Base-by-base conservation (phyloP, 2,888 invertebrate species). In the Heliothis peltigera region DNA sequence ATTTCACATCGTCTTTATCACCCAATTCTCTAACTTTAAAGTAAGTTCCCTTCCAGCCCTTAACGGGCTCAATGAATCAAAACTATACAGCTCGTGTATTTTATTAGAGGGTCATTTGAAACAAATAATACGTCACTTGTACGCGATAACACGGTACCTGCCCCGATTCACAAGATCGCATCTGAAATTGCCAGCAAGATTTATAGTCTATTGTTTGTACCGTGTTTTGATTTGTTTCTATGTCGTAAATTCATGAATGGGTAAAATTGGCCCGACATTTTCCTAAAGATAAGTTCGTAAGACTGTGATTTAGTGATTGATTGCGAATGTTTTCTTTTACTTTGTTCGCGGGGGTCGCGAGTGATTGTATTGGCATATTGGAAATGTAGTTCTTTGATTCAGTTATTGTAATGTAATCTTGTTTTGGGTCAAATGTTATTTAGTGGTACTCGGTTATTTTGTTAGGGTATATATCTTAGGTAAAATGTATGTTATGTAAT, bases 131-230 rank as follows among this genome's bases (percentile, higher is more conserved):
- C 70, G 79, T 79, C 79, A 79, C 72, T 80, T 75, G 75, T 66
- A 35, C 75, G 65, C 79, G 85, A 83, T 84, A 82, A 78, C 81
- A 77, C 79, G 80, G 85, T 89, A 89, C 87, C 89, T 87, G 87
- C 70, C 79, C 78, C 86, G 84, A 88, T 89, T 79, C 71, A 84
- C 85, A 77, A 89, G 91, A 92, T 91, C 88, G 87, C 87, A 91
- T 91, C 91, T 91, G 87, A 90, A 91, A 91, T 91, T 91, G 91
- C 88, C 81, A 72, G 79, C 70, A 83, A 90, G 91, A 92, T 92
- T 91, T 92, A 92, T 90, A 79, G 86, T 79, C 86, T 85, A 87
- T 88, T 90, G 91, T 90, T 90, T 89, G 86, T 84, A 84, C 84
- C 82, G 80, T 87, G 86, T 89, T 91, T 90, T 91, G 90, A 91